Base-by-base conservation (phyloP, 2,888 invertebrate genomes). In the Melipona beecheii region DNA sequence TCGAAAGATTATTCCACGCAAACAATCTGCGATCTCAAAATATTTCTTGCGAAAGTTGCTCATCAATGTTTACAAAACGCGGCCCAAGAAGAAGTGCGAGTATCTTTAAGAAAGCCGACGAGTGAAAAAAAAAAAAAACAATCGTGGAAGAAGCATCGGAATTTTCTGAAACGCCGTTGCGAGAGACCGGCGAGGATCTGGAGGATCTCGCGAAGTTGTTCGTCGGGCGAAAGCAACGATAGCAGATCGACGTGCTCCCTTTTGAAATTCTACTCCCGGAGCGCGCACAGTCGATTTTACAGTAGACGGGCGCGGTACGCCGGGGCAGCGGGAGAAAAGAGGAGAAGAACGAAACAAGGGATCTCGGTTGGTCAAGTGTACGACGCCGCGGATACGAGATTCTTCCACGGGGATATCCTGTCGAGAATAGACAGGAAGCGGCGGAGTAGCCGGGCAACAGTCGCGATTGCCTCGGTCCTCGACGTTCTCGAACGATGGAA, bases 201-300 rank as follows among this genome's bases (percentile, higher is more conserved):
- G 19, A 62, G 24, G 79, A 75, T 89, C 88, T 77, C 83, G 77
- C 80, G 80, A 83, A 75, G 84, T 84, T 82, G 82, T 54, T 70
- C 77, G 52, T 27, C 66, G 60, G 43, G 24, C 36, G 56, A 27
- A 62, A 49, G 79, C 69, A 49, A 49, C 84, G 78, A 86, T 83
- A 75, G 79, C 74, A 43, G 84, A 88, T 86, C 88, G 81, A 78
- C 79, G 72, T 78, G 70, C 75, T 50, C 81, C 71, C 86, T 86
- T 89, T 86, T 86, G 83, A 89, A 84, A 87, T 87, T 89, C 88
- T 64, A 73, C 70, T 58, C 81, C 80, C 69, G 80, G 80, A 11
- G 43, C 9, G 9, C 43, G 9, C 43, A 43, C 43, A 78, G 84
- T 75, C 85, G 80, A 89, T 89, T 87, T 84, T 85, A 80, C 66